Evolutionary conservation across 2,113 vertebrate species (phyloP).

Genomic region (Melospiza melodia): DNA sequence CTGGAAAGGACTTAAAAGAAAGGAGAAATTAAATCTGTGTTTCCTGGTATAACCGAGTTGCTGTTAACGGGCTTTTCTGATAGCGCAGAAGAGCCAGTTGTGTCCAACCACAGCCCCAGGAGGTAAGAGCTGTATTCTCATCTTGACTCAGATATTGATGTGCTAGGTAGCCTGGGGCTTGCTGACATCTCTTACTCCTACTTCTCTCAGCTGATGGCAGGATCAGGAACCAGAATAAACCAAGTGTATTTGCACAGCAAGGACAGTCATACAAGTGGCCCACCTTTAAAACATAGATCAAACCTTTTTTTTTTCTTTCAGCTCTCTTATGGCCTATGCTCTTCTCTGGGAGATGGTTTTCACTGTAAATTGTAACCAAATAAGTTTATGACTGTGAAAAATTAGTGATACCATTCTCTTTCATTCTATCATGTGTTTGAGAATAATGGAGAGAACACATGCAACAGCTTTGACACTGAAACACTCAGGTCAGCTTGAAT

Average conservation of each 20-base stretch:
- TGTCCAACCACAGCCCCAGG: not conserved
- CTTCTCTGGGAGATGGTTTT: not conserved
- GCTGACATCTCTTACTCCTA: not conserved
- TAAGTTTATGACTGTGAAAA: not conserved
- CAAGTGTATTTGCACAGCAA: not conserved
- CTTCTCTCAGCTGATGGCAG: not conserved
- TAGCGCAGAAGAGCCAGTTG: not conserved
- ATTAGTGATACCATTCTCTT: not conserved
- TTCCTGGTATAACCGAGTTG: not conserved
- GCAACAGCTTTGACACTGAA: not conserved
- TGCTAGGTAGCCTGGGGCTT: not conserved
- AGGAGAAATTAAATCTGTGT: slow-evolving; percentile 10
- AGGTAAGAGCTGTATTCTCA: not conserved
- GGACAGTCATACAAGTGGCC: not conserved
- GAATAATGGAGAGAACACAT: not conserved
- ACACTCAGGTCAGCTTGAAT: not conserved
- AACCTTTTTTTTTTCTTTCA: not conserved
- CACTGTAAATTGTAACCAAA: not conserved
- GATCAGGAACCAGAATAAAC: not conserved
- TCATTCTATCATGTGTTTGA: not conserved
- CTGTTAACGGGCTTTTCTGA: slow-evolving; percentile 19
- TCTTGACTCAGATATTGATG: not conserved
- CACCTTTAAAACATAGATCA: not conserved
- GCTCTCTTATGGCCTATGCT: not conserved
- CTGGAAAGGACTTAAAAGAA: slow-evolving; percentile 11